Conservation (phyloP, 30 jellyfish, hydroid and myxozoan genomes). For the Rhopilema esculentum region DNA sequence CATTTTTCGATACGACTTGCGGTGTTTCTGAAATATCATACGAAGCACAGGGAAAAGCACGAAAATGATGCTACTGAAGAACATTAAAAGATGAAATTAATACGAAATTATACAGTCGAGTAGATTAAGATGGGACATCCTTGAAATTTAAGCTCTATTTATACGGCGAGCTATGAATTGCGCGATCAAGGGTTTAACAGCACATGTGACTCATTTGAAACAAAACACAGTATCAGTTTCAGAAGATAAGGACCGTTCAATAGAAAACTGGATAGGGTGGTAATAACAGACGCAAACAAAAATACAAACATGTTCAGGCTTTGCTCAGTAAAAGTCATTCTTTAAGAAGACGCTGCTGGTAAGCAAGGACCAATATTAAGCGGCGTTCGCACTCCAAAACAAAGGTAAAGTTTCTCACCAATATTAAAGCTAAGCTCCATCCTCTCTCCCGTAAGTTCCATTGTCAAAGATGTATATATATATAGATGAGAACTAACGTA, state of each 20-base stretch:
- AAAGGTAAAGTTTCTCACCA: constrained; percentile 21
- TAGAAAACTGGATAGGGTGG: not conserved
- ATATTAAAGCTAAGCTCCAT: constrained; percentile 16
- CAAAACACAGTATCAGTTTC: constrained; percentile 32
- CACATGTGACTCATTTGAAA: constrained; percentile 10
- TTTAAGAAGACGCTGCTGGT: not conserved
- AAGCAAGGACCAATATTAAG: not conserved
- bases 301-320: not conserved
- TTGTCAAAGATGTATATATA: not conserved
- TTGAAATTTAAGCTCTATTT: not conserved
- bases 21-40: no score
- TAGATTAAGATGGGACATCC: not conserved
- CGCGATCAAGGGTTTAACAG: not conserved
- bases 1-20: not conserved
- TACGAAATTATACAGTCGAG: not conserved
- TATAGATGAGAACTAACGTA: not conserved
- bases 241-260: constrained; percentile 12
- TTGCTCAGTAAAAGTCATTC: not conserved
- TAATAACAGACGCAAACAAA: not conserved
- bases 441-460: constrained; percentile 35
- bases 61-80: no score
- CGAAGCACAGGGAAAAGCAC: not conserved
- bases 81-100: not conserved
- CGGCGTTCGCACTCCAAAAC: not conserved
- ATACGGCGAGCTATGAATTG: not conserved